Percentiles rank a stretch among this genome's conserved stretches.
Conservation (phyloP, 2,888 invertebrate genomes). For the Arrhopalites spinosus region DNA sequence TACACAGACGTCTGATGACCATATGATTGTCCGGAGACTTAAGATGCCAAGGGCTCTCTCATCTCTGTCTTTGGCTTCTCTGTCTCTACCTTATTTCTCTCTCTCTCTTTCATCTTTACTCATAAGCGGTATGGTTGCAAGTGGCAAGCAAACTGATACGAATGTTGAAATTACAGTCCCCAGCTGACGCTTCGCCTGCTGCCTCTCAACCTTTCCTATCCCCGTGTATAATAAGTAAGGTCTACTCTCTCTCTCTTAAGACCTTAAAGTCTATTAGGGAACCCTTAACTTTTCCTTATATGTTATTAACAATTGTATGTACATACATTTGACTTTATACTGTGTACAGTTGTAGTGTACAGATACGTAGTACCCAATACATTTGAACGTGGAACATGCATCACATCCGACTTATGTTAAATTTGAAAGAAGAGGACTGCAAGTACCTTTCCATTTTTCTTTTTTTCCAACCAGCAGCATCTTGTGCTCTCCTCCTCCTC, state of each 20-base stretch:
- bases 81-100: constrained; percentile 15
- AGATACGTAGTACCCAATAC: not conserved
- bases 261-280: too few species aligned
- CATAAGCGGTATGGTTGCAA: constrained; percentile 38
- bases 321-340: not conserved
- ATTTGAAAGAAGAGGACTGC: constrained; percentile 1
- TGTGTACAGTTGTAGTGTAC: not conserved
- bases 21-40: constrained; percentile 41
- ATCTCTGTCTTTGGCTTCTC: not conserved
- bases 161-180: constrained; percentile 43
- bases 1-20: constrained; percentile 44
- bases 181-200: constrained; percentile 52
- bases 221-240: constrained; percentile 6
- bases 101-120: not conserved
- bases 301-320: too few species aligned
- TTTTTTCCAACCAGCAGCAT: not conserved
- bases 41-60: constrained; percentile 33
- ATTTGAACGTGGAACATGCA: not conserved
- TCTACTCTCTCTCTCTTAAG: not conserved
- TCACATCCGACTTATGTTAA: constrained; percentile 2
- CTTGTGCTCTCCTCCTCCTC: not conserved
- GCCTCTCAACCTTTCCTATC: not conserved
- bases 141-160: constrained; percentile 35
- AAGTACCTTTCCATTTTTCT: not conserved
- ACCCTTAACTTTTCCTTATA: too few species aligned